Conservation (phyloP, 2,888 invertebrate species). For the Eupithecia abbreviata region DNA sequence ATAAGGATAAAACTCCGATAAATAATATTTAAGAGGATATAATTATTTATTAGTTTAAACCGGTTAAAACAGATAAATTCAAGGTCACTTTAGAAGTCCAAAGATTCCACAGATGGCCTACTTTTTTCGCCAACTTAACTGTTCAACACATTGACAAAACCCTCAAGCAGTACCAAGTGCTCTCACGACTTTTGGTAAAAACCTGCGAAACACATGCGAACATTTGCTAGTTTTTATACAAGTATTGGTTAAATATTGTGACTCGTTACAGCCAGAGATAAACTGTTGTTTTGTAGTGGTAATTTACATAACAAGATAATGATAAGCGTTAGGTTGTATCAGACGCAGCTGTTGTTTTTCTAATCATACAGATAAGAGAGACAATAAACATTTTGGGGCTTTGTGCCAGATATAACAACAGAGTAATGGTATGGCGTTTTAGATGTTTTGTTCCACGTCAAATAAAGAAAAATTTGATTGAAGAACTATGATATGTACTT, state of each 20-base stretch:
- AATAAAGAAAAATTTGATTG: background rate
- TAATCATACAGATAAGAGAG: constrained; percentile 27
- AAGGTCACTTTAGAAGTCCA: background rate
- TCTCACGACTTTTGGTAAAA: constrained; percentile 39
- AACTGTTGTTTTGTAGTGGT: constrained; percentile 38
- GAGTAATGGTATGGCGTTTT: background rate
- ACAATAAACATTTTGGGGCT: constrained; percentile 15
- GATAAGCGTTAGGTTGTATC: constrained; percentile 21
- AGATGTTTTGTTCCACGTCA: background rate
- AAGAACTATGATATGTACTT: background rate
- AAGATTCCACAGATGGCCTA: constrained; percentile 8
- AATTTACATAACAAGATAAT: constrained; percentile 34
- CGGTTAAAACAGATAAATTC: too few species aligned
- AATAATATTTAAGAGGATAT: too few species aligned
- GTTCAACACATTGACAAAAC: constrained; percentile 29
- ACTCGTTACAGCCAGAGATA: constrained; percentile 47
- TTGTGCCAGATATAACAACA: constrained; percentile 6
- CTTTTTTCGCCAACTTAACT: constrained; percentile 18
- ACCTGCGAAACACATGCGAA: constrained; percentile 66
- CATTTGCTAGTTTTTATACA: constrained; percentile 55
- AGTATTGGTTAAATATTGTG: constrained; percentile 64
- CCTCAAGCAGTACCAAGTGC: constrained; percentile 23
- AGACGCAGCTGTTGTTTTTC: constrained; percentile 31
- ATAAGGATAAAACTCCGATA: too few species aligned
- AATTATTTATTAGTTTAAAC: too few species aligned